Base-by-base conservation (phyloP, 2,888 invertebrate genomes). In the Brenthis daphne region DNA sequence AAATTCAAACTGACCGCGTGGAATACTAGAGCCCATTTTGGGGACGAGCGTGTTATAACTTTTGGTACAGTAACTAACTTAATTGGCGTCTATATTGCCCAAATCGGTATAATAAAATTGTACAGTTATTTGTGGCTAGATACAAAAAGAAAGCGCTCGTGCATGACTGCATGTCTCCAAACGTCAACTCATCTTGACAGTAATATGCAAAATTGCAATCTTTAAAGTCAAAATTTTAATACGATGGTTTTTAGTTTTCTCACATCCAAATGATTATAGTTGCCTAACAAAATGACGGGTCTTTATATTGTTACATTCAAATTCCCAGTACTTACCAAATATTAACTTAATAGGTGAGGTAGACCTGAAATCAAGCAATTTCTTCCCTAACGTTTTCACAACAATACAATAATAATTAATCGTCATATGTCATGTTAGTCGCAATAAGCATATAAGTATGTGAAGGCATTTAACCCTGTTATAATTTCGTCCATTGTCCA, bases 401-500 rank as follows among this genome's bases (percentile, higher is more conserved):
- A 80, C 77, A 80, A 80, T 82, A 73, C 83, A 84, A 79, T 77
- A 79, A 80, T 82, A 87, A 90, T 90, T 87, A 90, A 90, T 90
- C 86, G 83, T 86, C 87, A 84, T 85, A 89, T 89, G 90, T 86
- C 89, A 88, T 88, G 88, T 84, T 80, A 81, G 82, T 82, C 79
- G 86, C 86, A 87, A 87, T 88, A 87, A 87, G 82, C 86, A 83
- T 87, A 85, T 90, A 89, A 89, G 86, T 87, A 92, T 90, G 92
- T 91, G 92, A 92, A 92, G 87, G 81, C 80, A 82, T 86, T 84
- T 87, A 87, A 86, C 86, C 82, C 86, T 86, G 88, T 88, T 90
- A 91, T 89, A 90, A 89, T 92, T 91, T 89, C 79, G 87, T 86
- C 88, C 83, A 92, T 92, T 92, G 92, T 92, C 92, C 90, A 84